phyloP scores from a whole-genome alignment of 2,797 vertebrate genomes.

The Aldrovandia affinis region DNA sequence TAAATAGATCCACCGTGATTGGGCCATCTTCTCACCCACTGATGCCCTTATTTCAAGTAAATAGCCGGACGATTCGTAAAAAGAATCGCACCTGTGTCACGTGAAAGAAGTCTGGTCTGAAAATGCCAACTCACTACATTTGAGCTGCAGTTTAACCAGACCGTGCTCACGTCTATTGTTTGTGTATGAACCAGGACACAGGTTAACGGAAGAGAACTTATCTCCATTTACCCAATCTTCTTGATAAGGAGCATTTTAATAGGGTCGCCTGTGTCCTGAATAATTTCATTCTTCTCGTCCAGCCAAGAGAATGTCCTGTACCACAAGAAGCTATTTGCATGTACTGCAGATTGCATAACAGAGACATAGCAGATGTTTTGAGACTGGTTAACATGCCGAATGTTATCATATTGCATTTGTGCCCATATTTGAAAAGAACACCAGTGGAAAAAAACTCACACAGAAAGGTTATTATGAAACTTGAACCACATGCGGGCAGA shows the following conservation, averaged over 20 bases:
- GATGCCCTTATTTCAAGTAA: constrained; percentile 35
- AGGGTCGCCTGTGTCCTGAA: constrained; percentile 27
- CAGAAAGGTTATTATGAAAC: not conserved
- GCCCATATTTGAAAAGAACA: not conserved
- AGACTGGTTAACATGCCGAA: not conserved
- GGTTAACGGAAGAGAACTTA: constrained; percentile 20
- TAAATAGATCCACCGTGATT: constrained; percentile 29
- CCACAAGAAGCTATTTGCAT: constrained; percentile 54
- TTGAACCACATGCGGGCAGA: not conserved
- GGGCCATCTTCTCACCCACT: constrained; percentile 39
- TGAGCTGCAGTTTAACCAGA: not conserved
- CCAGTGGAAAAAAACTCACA: not conserved
- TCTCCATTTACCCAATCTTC: constrained; percentile 20
- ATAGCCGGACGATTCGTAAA: constrained; percentile 43
- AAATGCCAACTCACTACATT: constrained; percentile 51
- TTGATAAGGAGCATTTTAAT: constrained; percentile 51
- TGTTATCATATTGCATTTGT: not conserved
- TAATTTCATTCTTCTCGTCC: constrained; percentile 41
- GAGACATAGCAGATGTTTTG: not conserved
- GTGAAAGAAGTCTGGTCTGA: constrained; percentile 53
- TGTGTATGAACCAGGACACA: constrained; percentile 21
- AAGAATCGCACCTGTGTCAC: not conserved
- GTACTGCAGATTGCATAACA: constrained; percentile 38
- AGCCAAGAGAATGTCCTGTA: constrained; percentile 40
- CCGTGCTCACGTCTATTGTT: not conserved